phyloP scores from a whole-genome alignment of 2,888 invertebrate genomes.

The Trichogramma dendrolimi region DNA sequence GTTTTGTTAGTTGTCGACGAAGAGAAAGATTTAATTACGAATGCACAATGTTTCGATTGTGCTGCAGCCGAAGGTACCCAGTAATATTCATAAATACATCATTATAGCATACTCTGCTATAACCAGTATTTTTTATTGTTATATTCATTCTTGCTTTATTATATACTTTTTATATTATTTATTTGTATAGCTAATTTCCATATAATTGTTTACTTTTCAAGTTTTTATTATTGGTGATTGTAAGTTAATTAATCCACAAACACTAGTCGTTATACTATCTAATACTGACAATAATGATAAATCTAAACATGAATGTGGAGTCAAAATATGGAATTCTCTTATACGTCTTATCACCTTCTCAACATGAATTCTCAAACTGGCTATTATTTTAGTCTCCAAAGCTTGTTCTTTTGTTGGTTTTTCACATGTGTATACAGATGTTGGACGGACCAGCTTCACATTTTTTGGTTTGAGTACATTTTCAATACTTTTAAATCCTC shows the following conservation, averaged over 20 bases:
- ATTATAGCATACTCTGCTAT: too few species aligned
- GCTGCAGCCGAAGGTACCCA: too few species aligned
- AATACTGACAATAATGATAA: neutral
- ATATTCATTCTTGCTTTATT: too few species aligned
- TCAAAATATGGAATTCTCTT: neutral
- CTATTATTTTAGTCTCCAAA: constrained; percentile 34
- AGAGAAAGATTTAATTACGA: too few species aligned
- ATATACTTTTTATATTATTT: too few species aligned
- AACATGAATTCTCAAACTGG: constrained; percentile 39
- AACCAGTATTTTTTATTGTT: too few species aligned
- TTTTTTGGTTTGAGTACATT: constrained; percentile 17
- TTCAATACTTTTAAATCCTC: constrained; percentile 31
- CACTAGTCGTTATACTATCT: neutral
- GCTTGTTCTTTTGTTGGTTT: constrained; percentile 32
- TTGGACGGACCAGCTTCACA: constrained; percentile 25
- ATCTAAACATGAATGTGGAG: neutral
- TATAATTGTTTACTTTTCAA: too few species aligned
- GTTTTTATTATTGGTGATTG: neutral
- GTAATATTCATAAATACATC: too few species aligned
- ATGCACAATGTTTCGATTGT: too few species aligned
- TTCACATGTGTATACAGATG: constrained; percentile 21
- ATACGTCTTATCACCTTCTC: constrained; percentile 35
- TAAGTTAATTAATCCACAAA: neutral
- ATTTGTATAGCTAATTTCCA: too few species aligned
- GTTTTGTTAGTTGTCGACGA: too few species aligned